Percentiles rank a stretch among this genome's conserved stretches.
Evolutionary conservation across 1,140 invertebrate species (phyloP).

Genomic region (Drosophila pseudoobscura): DNA sequence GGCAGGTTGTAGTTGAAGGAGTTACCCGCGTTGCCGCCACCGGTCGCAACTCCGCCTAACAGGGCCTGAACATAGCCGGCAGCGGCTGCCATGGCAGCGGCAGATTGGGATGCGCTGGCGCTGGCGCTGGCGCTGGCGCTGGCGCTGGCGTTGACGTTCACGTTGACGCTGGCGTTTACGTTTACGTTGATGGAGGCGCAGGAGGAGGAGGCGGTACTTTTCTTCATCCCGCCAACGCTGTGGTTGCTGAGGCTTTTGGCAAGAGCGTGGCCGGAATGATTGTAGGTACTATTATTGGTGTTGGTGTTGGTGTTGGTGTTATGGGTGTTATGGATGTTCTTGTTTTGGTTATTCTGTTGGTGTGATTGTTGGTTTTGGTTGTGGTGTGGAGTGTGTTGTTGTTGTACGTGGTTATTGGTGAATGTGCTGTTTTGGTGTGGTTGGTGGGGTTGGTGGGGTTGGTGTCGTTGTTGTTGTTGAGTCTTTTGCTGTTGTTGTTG

Average conservation of each 20-base stretch:
- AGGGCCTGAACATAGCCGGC: constrained; percentile 64
- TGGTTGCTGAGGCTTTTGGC: constrained; percentile 20
- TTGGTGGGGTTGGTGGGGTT: constrained; percentile 11
- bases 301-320: constrained; percentile 43
- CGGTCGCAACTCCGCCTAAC: constrained; percentile 23
- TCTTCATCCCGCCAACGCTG: constrained; percentile 10
- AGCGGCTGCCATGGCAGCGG: constrained; percentile 50
- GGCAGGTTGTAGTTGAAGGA: constrained; percentile 76
- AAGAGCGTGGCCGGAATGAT: constrained; percentile 21
- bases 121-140: constrained; percentile 8
- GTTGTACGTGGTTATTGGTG: constrained; percentile 44
- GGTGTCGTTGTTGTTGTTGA: constrained; percentile 55
- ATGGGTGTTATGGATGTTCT: constrained; percentile 29
- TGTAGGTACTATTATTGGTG: constrained; percentile 25
- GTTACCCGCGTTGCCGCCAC: constrained; percentile 1
- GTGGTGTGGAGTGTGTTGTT: constrained; percentile 55
- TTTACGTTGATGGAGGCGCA: background rate
- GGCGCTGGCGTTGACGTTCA: background rate
- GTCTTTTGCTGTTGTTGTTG: constrained; percentile 59
- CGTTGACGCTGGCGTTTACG: background rate
- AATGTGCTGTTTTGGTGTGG: constrained; percentile 43
- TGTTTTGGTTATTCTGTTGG: constrained; percentile 36
- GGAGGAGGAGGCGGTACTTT: constrained; percentile 17
- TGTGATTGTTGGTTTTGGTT: constrained; percentile 41
- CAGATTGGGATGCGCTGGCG: constrained; percentile 7